These are phyloP conservation scores for Holacanthus passer DNA, from an alignment of 2,113 vertebrate genomes.

Conservation along the genomic window DNA sequence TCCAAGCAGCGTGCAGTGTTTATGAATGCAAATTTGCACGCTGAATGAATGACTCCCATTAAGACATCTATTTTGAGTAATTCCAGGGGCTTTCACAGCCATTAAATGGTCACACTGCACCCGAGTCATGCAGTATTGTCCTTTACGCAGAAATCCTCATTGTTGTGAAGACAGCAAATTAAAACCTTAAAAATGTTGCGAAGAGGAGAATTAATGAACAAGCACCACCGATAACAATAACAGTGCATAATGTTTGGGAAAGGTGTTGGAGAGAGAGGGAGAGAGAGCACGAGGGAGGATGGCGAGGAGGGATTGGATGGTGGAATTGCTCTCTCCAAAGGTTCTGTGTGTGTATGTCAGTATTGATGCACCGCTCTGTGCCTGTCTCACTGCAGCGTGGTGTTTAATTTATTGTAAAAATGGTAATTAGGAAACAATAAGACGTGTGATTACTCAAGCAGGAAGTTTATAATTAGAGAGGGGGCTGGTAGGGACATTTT, in stretches of 20 bases:
- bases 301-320: slow-evolving; percentile 25
- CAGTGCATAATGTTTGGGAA: slow-evolving; percentile 54
- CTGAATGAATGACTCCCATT: slow-evolving; percentile 68
- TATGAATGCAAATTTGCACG: slow-evolving; percentile 56
- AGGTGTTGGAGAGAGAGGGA: slow-evolving; percentile 45
- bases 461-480: slow-evolving; percentile 88
- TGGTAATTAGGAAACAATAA: slow-evolving; percentile 87
- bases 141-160: slow-evolving; percentile 54
- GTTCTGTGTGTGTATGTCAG: slow-evolving; percentile 68
- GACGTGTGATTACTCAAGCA: slow-evolving; percentile 87
- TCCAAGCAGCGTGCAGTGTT: slow-evolving; percentile 41
- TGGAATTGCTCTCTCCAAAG: slow-evolving; percentile 59
- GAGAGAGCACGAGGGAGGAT: neutral
- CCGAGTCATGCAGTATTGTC: slow-evolving; percentile 61
- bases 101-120: slow-evolving; percentile 69
- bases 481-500: slow-evolving; percentile 83
- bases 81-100: slow-evolving; percentile 60
- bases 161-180: slow-evolving; percentile 73
- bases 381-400: slow-evolving; percentile 76
- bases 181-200: slow-evolving; percentile 75
- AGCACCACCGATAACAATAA: slow-evolving; percentile 74
- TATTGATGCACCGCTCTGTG: slow-evolving; percentile 79
- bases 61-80: slow-evolving; percentile 68
- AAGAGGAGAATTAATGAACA: slow-evolving; percentile 75
- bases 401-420: slow-evolving; percentile 89